phyloP scores from a whole-genome alignment of 1,140 invertebrate genomes.

The Melipona quadrifasciata region DNA sequence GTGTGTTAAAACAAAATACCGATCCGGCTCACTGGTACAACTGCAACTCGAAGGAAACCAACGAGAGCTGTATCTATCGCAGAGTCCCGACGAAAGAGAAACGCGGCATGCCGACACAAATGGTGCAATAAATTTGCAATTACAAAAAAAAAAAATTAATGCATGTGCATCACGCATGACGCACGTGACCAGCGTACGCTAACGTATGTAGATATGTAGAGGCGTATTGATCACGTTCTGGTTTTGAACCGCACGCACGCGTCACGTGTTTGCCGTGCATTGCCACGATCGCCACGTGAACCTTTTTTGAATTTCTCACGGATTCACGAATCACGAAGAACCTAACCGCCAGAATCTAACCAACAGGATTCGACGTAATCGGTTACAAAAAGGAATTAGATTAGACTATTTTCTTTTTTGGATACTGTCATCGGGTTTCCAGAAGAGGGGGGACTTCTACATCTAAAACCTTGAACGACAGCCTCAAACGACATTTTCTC shows the following conservation, averaged over 20 bases:
- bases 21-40: no score
- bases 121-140: not conserved
- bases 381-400: no score
- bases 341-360: no score
- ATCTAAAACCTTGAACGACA: not conserved
- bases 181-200: conserved; percentile 23
- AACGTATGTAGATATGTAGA: not conserved
- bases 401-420: no score
- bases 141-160: not conserved
- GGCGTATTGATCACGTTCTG: conserved; percentile 46
- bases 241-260: conserved; percentile 30
- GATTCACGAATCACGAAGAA: no score
- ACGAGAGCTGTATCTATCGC: not conserved
- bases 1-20: no score
- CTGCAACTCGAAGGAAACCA: not conserved
- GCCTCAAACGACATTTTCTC: not conserved
- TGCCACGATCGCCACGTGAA: conserved; percentile 24
- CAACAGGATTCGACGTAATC: no score
- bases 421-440: not conserved
- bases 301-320: not conserved
- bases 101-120: not conserved
- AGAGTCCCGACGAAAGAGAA: not conserved
- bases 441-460: not conserved
- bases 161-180: conserved; percentile 20
- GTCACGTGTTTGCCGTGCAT: conserved; percentile 37